phyloP scores from a whole-genome alignment of 64 coral and sea anemone species.

The Cladopsammia gracilis region DNA sequence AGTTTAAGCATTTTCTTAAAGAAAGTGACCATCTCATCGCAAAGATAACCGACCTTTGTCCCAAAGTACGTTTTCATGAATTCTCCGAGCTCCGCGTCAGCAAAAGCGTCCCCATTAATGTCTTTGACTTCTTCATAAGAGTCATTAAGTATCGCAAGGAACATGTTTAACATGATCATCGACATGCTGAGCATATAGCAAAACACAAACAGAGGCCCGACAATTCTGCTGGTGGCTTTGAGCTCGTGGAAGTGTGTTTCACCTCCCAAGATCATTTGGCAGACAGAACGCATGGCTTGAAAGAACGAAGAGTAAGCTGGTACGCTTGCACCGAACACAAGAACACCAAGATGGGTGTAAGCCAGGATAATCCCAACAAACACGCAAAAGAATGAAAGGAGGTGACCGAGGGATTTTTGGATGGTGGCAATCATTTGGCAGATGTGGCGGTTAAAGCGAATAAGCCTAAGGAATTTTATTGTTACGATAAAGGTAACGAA shows the following conservation, averaged over 20 bases:
- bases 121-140: conserved; percentile 75
- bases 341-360: conserved; percentile 67
- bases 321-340: conserved; percentile 63
- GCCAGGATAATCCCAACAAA: conserved; percentile 72
- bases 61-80: conserved; percentile 54
- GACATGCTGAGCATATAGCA: conserved; percentile 75
- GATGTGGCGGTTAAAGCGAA: conserved; percentile 75
- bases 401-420: conserved; percentile 23
- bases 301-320: conserved; percentile 74
- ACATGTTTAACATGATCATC: conserved; percentile 80
- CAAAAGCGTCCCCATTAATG: conserved; percentile 26
- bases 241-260: conserved; percentile 63
- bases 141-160: conserved; percentile 78
- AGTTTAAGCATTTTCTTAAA: conserved; percentile 20
- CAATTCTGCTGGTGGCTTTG: conserved; percentile 30
- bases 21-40: not conserved
- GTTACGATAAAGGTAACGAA: conserved; percentile 76
- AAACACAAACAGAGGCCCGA: conserved; percentile 70
- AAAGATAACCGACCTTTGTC: not conserved
- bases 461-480: conserved; percentile 73
- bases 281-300: conserved; percentile 60
- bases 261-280: conserved; percentile 76
- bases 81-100: conserved; percentile 67
- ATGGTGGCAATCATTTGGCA: conserved; percentile 77
- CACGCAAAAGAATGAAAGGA: conserved; percentile 49